phyloP scores from a whole-genome alignment of 2,113 vertebrate species.

The Hystrix cristata region DNA sequence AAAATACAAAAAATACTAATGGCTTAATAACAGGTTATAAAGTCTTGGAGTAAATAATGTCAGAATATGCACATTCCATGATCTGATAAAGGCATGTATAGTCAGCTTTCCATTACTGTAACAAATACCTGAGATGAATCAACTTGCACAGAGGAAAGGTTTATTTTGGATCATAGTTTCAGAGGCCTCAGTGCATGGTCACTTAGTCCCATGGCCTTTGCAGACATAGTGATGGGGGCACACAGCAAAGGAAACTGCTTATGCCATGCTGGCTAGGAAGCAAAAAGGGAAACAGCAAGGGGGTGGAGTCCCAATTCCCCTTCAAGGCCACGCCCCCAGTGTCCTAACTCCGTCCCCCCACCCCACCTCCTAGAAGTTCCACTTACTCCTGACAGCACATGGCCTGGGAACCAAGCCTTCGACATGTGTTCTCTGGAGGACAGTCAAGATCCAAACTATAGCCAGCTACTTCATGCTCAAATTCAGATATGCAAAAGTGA shows the following conservation, averaged over 20 bases:
- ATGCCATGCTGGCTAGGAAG: not conserved
- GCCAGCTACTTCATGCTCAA: conserved; percentile 14
- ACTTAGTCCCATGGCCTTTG: not conserved
- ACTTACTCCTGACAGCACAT: not conserved
- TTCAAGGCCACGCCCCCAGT: not conserved
- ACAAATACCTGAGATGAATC: not conserved
- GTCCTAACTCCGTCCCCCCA: not conserved
- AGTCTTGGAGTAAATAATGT: not conserved
- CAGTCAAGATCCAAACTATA: not conserved
- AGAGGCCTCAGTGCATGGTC: too few relatives aligned
- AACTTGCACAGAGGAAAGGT: not conserved
- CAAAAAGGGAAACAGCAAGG: not conserved
- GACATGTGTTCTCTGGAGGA: not conserved
- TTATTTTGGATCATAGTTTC: not conserved
- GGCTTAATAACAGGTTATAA: not conserved
- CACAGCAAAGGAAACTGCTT: not conserved
- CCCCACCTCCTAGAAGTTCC: not conserved
- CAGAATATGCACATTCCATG: not conserved
- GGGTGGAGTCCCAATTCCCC: not conserved
- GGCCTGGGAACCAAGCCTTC: not conserved
- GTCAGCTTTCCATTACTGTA: not conserved
- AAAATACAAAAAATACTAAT: not conserved
- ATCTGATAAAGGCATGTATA: not conserved
- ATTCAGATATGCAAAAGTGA: not conserved
- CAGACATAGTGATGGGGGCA: not conserved